Percentiles rank a stretch among this genome's conserved stretches.
phyloP scores from a whole-genome alignment of 2,888 invertebrate genomes.

The Watsonalla binaria region DNA sequence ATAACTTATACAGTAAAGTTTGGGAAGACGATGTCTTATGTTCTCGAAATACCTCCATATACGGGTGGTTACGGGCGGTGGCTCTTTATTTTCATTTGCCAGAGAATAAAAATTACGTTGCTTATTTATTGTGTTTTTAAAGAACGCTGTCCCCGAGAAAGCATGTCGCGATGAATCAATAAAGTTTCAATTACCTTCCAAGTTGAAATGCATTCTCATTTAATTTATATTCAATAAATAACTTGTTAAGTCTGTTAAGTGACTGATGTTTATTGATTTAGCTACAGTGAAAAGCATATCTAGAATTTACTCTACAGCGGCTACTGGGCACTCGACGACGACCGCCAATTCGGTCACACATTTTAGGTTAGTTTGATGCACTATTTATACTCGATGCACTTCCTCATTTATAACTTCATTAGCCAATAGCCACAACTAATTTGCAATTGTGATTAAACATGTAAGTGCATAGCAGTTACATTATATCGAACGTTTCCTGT shows the following conservation, averaged over 20 bases:
- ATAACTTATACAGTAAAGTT: conserved; percentile 35
- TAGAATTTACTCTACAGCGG: no score
- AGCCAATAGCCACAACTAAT: conserved; percentile 4
- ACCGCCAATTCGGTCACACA: conserved; percentile 65
- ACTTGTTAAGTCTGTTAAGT: conserved; percentile 36
- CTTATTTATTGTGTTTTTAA: conserved; percentile 28
- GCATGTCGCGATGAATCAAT: conserved; percentile 37
- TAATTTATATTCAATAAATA: conserved; percentile 34
- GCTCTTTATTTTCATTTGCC: conserved; percentile 46
- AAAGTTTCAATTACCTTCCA: conserved; percentile 7
- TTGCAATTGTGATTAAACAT: neutral
- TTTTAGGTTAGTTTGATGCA: conserved; percentile 43
- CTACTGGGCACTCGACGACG: no score
- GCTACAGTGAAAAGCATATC: conserved; percentile 13
- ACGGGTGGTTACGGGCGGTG: conserved; percentile 22
- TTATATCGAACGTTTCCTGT: neutral
- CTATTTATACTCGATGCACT: conserved; percentile 21
- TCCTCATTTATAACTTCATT: conserved; percentile 14
- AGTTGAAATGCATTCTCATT: neutral
- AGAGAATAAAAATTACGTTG: conserved; percentile 40
- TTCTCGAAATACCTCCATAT: conserved; percentile 38
- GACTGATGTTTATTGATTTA: conserved; percentile 31
- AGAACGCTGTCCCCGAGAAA: conserved; percentile 27
- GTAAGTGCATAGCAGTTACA: neutral
- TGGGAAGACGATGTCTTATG: conserved; percentile 31